phyloP scores from a whole-genome alignment of 2,888 invertebrate species.

The Andrena flavipes region DNA sequence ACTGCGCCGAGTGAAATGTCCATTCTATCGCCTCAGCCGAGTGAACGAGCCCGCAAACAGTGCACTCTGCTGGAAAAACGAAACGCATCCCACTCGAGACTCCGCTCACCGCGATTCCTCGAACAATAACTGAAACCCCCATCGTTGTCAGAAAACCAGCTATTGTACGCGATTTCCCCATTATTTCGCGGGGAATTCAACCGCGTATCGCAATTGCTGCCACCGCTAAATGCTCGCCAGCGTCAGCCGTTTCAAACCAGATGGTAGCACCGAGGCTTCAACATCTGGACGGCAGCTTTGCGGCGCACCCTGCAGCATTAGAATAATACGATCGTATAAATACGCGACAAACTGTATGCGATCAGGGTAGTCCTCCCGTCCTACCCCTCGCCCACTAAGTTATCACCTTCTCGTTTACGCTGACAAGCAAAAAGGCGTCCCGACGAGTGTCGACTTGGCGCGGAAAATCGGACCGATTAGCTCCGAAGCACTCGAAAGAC shows the following conservation, averaged over 20 bases:
- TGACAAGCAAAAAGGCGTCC: not conserved
- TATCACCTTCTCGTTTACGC: not conserved
- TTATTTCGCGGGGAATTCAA: slow-evolving; percentile 38
- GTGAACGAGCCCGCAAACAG: not conserved
- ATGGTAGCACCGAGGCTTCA: slow-evolving; percentile 6
- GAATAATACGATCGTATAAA: slow-evolving; percentile 51
- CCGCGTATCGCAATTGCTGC: slow-evolving; percentile 37
- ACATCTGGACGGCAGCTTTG: not conserved
- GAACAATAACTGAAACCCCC: slow-evolving; percentile 30
- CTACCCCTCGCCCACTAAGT: not conserved
- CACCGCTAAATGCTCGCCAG: slow-evolving; percentile 13
- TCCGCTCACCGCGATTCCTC: not conserved
- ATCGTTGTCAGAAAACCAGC: not conserved
- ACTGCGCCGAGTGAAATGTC: too few species aligned
- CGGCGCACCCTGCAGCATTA: slow-evolving; percentile 6
- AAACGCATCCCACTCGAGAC: slow-evolving; percentile 17
- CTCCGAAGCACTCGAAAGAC: not conserved
- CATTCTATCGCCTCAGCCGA: not conserved
- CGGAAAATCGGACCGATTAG: slow-evolving; percentile 13
- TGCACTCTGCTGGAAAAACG: slow-evolving; percentile 5
- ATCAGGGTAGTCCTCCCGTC: slow-evolving; percentile 27
- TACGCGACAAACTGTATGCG: slow-evolving; percentile 57
- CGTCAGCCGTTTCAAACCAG: not conserved
- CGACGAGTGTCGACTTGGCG: not conserved
- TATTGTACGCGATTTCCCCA: slow-evolving; percentile 53